Evolutionary conservation across 2,888 invertebrate species (phyloP), one percentile per base, ranked within the genome.

Genomic region (Ypsolopha sequella): DNA sequence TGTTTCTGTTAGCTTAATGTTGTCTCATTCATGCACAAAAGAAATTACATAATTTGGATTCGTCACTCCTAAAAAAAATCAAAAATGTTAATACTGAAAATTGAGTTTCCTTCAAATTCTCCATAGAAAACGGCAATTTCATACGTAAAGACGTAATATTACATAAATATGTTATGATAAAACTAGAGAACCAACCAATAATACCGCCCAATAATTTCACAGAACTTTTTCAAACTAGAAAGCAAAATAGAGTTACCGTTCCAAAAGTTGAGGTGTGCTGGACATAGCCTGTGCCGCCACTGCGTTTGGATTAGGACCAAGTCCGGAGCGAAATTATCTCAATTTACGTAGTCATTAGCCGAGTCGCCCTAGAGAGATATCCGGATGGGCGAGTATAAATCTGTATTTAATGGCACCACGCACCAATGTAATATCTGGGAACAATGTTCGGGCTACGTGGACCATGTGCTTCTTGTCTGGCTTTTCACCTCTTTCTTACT

Each of bases 261-360:
- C 24, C 24, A 24, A 24, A 24, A 24, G 24, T 24, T 24, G 24
- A 24, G 24, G 24, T 24, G 24, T 24, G 24, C 24, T 24, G 43
- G 24, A 13, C 6, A 11, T 43, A 43, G 43, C 38, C 64, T 62
- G 56, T 63, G 54, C 56, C 54, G 56, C 13, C 36, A 6, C 36
- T 24, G 41, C 24, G 49, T 46, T 35, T 36, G 54, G 54, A 54
- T 54, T 54, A 54, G 51, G 41, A 53, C 58, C 73, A 70, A 73
- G 68, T 78, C 68, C 72, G 65, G 63, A 73, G 73, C 71, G 76
- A 80, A 87, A 87, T 87, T 86, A 87, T 87, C 85, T 86, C 86
- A 85, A 85, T 87, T 87, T 85, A 82, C 80, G 64, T 79, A 85
- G 87, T 86, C 87, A 87, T 87, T 87, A 87, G 84, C 68, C 54